Percentiles rank a stretch among this genome's conserved stretches.
Evolutionary conservation across 2,113 vertebrate species (phyloP).

Genomic region (Muscicapa adusta): DNA sequence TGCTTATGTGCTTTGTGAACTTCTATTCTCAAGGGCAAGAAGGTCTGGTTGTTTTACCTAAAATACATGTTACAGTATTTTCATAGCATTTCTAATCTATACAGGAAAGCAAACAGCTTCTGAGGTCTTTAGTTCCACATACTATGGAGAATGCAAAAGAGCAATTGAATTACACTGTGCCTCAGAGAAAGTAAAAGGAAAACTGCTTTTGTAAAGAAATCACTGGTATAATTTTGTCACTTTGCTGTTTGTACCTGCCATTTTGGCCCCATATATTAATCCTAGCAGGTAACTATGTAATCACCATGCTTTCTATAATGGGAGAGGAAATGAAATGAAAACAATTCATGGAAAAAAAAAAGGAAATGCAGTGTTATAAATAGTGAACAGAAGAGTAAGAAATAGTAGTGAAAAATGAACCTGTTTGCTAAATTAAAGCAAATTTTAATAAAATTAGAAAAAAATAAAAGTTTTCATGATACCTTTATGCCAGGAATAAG

Average conservation of each 20-base stretch:
- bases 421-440: background rate
- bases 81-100: background rate
- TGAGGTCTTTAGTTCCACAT: constrained; percentile 1
- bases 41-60: background rate
- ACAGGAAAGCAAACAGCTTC: background rate
- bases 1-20: background rate
- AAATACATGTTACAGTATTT: background rate
- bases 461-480: background rate
- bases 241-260: background rate
- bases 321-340: background rate
- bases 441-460: background rate
- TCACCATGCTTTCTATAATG: background rate
- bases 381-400: background rate
- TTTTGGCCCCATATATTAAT: background rate
- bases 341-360: background rate
- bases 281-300: background rate
- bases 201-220: background rate
- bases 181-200: background rate
- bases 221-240: background rate
- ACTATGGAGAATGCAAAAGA: background rate
- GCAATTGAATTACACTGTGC: background rate
- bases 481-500: background rate
- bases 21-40: background rate
- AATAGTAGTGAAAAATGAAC: background rate
- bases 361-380: background rate